These are phyloP conservation scores for Globia sparganii DNA, from an alignment of 2,888 invertebrate genomes.

Conservation along the genomic window DNA sequence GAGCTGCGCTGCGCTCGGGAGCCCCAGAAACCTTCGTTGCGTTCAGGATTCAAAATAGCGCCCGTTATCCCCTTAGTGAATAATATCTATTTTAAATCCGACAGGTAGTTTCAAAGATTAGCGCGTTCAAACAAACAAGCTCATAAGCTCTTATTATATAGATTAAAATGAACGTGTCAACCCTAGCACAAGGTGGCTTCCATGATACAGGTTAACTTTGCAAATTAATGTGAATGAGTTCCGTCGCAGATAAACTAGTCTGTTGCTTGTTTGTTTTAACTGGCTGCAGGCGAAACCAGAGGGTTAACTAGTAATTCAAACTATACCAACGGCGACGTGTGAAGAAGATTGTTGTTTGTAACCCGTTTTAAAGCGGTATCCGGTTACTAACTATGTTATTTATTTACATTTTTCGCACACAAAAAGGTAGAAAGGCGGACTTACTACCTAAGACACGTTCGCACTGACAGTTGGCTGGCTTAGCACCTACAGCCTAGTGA, in stretches of 20 bases:
- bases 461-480: no score
- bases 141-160: background rate
- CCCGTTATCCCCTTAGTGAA: no score
- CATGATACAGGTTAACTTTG: slow-evolving; percentile 52
- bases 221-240: slow-evolving; percentile 54
- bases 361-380: background rate
- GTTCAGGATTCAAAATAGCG: no score
- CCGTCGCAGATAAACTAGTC: slow-evolving; percentile 43
- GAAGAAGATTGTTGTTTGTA: background rate
- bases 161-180: slow-evolving; percentile 11
- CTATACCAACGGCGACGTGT: background rate
- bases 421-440: no score
- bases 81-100: no score
- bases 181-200: slow-evolving; percentile 29
- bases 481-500: no score
- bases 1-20: no score
- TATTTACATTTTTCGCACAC: no score
- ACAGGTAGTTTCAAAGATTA: background rate
- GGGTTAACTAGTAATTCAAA: slow-evolving; percentile 27
- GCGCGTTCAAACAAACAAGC: background rate
- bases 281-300: slow-evolving; percentile 8
- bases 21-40: no score
- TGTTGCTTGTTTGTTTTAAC: slow-evolving; percentile 37
- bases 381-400: background rate
- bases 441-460: no score